Percentiles rank a stretch among this genome's conserved stretches.
Evolutionary conservation across 2,797 vertebrate species (phyloP).

Genomic region (Pseudochromis fuscus): DNA sequence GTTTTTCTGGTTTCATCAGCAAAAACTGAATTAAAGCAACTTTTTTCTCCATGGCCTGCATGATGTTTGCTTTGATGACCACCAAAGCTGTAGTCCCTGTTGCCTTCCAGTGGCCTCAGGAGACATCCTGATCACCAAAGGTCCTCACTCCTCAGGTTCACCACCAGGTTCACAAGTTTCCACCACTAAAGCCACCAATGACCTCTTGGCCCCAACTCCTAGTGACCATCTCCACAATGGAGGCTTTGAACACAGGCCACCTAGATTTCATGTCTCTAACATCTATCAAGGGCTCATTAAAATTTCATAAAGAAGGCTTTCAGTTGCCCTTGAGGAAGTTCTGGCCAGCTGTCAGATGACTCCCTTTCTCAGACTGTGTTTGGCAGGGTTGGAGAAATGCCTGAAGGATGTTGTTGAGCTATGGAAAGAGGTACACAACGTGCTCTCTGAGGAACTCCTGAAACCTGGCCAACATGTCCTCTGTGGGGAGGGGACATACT

Average conservation of each 20-base stretch:
- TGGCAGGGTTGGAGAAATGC: background rate
- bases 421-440: background rate
- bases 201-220: background rate
- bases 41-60: too few relatives aligned
- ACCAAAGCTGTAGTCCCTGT: background rate
- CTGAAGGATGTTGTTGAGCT: slow-evolving; percentile 4
- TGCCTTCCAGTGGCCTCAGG: background rate
- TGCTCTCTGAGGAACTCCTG: background rate
- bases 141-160: background rate
- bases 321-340: slow-evolving; percentile 6
- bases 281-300: too few relatives aligned
- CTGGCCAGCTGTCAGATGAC: slow-evolving; percentile 10
- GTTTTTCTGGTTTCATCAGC: too few relatives aligned
- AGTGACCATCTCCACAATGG: background rate
- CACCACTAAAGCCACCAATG: background rate
- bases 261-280: background rate
- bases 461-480: background rate
- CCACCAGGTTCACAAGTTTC: background rate
- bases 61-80: background rate
- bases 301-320: too few relatives aligned
- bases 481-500: background rate
- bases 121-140: background rate
- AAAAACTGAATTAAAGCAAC: too few relatives aligned
- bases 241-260: background rate
- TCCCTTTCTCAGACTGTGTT: background rate